These are phyloP conservation scores for Megathymus violae DNA, from an alignment of 1,140 invertebrate species.

Conservation along the genomic window DNA sequence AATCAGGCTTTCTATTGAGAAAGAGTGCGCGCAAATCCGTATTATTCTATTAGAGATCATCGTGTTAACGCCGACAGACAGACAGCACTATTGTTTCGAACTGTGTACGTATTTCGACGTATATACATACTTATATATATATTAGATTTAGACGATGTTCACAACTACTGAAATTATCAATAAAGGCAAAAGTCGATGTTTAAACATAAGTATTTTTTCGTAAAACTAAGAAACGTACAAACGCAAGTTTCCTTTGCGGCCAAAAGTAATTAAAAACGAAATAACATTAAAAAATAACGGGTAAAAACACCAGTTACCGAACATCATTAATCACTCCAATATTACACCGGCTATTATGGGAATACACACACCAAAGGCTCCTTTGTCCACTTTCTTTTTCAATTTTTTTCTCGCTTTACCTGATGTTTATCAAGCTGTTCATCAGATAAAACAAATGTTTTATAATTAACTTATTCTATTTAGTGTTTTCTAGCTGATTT, in stretches of 20 bases:
- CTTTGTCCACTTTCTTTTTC: conserved; percentile 1
- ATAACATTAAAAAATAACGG: conserved; percentile 3
- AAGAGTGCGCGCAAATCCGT: too few relatives aligned
- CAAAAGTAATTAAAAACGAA: background rate
- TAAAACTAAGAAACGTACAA: background rate
- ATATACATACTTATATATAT: too few relatives aligned
- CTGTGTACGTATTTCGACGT: too few relatives aligned
- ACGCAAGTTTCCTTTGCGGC: background rate
- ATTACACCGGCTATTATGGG: conserved; percentile 15
- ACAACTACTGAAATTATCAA: too few relatives aligned
- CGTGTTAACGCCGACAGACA: too few relatives aligned
- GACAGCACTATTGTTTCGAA: too few relatives aligned
- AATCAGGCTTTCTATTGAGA: too few relatives aligned
- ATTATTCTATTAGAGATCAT: too few relatives aligned
- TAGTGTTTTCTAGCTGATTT: background rate
- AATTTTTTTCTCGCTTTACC: background rate
- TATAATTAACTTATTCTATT: background rate
- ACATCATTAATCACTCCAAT: conserved; percentile 14
- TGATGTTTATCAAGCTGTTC: conserved; percentile 2
- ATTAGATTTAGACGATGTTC: too few relatives aligned
- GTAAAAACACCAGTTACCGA: conserved; percentile 13
- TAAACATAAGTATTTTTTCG: too few relatives aligned
- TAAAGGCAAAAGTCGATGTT: too few relatives aligned
- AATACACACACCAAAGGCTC: conserved; percentile 1
- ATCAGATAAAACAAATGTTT: background rate